Evolutionary conservation across 2,797 vertebrate species (phyloP).

Genomic region (Anisognathus igniventris): DNA sequence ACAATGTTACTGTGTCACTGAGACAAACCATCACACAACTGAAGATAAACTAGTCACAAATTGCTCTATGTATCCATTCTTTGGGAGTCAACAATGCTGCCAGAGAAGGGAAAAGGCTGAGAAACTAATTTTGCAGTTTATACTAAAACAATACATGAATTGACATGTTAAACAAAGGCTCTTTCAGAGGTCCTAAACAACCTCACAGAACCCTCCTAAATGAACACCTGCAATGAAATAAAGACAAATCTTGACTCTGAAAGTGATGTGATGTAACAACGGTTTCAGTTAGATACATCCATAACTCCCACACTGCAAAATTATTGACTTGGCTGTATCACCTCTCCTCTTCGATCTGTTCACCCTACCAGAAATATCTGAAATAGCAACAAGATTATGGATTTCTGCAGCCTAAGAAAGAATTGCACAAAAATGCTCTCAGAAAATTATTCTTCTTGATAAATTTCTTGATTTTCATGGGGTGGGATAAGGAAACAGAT

Average conservation of each 20-base stretch:
- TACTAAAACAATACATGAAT: not conserved
- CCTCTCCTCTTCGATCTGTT: not conserved
- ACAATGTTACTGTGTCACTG: not conserved
- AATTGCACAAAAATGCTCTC: not conserved
- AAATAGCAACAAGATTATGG: not conserved
- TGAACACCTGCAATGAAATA: not conserved
- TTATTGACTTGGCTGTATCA: not conserved
- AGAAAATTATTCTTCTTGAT: not conserved
- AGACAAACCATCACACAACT: not conserved
- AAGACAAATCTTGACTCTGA: not conserved
- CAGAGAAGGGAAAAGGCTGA: not conserved
- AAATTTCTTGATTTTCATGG: not conserved
- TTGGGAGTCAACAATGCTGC: not conserved
- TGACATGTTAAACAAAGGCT: not conserved
- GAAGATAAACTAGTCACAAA: not conserved
- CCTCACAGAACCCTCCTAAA: not conserved
- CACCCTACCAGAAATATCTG: not conserved
- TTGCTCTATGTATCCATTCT: rapidly evolving
- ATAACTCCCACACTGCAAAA: not conserved
- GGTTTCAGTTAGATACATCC: not conserved
- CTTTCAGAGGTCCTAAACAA: not conserved
- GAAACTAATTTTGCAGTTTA: not conserved
- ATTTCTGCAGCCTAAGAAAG: not conserved
- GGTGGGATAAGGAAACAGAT: not conserved
- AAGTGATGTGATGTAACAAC: not conserved